Base-by-base conservation (phyloP, 2,888 invertebrate genomes). In the Phalera bucephala region DNA sequence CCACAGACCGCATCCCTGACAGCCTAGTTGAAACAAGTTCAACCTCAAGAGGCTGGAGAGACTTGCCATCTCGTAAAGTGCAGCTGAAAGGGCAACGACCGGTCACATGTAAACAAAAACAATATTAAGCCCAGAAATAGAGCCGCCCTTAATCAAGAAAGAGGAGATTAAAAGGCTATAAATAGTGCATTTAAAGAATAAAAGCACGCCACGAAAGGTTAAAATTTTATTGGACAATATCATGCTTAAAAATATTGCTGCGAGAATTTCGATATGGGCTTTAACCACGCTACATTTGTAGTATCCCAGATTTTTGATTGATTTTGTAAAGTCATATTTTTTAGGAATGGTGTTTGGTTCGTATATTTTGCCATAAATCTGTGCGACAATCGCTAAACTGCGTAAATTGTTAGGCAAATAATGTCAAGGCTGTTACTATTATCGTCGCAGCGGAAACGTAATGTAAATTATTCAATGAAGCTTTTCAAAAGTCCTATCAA, bases 1-100 rank as follows among this genome's bases (percentile, higher is more conserved):
- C 71, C 69, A 47, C 70, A 63, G 26, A 52, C 66, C 72, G 52
- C 73, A 73, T 63, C 67, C 51, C 39, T 48, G 41, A 44, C 42
- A 52, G 47, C 49, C 45, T 50, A 52, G 54, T 59, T 55, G 52
- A 15, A 62, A 59, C 66, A 54, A 65, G 66, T 62, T 53, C 31
- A 50, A 63, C 66, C 66, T 43, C 70, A 54, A 40, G 40, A 43
- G 37, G 53, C 44, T 52, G 52, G 51, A 53, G 34, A 52, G 31
- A 36, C 39, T 49, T 37, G 37, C 42, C 40, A 46, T 52, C 45
- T 54, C 39, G 37, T 52, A 54, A 46, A 57, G 40, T 42, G 40
- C 34, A 33, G 36, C 38, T 44, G 40, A 54, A 54, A 52, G 65
- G 58, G 53, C 65, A 63, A 64, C 38, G 72, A 57, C 60, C 72